Base-by-base conservation (phyloP, 2,888 invertebrate genomes). In the Drosophila borborema region DNA sequence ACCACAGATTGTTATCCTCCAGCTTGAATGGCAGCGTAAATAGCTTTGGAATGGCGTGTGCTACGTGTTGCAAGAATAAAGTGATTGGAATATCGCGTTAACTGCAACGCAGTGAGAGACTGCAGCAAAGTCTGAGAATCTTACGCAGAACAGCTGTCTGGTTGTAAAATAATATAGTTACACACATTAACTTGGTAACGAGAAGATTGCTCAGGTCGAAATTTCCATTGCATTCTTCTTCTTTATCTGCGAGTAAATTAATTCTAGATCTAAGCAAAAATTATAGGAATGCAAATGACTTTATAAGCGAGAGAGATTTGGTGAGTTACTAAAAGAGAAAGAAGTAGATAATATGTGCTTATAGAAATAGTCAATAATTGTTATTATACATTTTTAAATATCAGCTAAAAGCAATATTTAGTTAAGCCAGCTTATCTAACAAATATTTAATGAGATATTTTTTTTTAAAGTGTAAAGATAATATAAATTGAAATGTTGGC, bases 1-100 rank as follows among this genome's bases (percentile, higher is more conserved):
- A 20, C 48, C 79, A 48, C 49, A 54, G 62, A 72, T 79, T 63
- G 67, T 76, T 76, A 80, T 79, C 68, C 58, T 43, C 64, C 51
- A 60, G 12, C 63, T 51, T 38, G 53, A 74, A 66, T 70, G 70
- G 70, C 69, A 62, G 40, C 63, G 59, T 59, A 62, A 79, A 63
- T 51, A 63, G 51, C 36, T 58, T 2, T 55, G 67, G 41, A 66
- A 66, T 66, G 51, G 56, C 53, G 43, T 54, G 49, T 59, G 53
- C 10, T 34, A 40, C 36, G 66, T 65, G 38, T 23, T 16, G 54
- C 18, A 12, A 7, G 28, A 36, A 59, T 51, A 18, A 34, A 23
- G 20, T 7, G 40, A 67, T 28, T 56, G n/a, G 31, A 40, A 53
- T 36, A 10, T 23, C 53, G 20, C 53, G 8, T 14, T 18, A 53